Conservation (phyloP, 2,888 invertebrate species). For the Lacanobia wlatinum region DNA sequence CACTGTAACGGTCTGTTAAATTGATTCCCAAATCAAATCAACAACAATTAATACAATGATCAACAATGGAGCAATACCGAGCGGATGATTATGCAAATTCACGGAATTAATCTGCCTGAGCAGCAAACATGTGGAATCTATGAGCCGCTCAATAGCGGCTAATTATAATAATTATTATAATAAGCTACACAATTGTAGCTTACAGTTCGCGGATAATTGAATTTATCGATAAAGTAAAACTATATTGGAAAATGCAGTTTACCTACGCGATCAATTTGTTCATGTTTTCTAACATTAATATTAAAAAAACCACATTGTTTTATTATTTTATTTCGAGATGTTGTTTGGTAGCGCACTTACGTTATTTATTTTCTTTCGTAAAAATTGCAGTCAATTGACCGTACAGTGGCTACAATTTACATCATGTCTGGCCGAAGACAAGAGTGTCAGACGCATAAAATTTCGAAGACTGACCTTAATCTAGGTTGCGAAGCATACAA, state of each 20-base stretch:
- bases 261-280: too few relatives aligned
- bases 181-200: too few relatives aligned
- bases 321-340: too few relatives aligned
- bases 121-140: constrained; percentile 2
- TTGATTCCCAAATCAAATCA: background rate
- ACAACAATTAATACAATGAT: background rate
- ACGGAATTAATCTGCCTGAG: constrained; percentile 1
- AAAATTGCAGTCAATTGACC: background rate
- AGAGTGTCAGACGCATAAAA: background rate
- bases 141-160: too few relatives aligned
- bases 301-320: too few relatives aligned
- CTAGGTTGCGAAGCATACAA: background rate
- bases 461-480: background rate
- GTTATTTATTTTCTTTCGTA: background rate
- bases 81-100: constrained; percentile 6
- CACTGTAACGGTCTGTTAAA: background rate
- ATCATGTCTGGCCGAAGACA: background rate
- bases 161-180: too few relatives aligned
- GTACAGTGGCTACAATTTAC: background rate
- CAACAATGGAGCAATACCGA: background rate
- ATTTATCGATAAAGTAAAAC: too few relatives aligned
- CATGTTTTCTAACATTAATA: too few relatives aligned
- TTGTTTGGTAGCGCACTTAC: too few relatives aligned
- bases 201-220: background rate
- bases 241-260: too few relatives aligned